A percentile compares a stretch with the other conserved stretches of the same genome.
These are phyloP conservation scores for Anoplophora glabripennis DNA, from an alignment of 1,140 invertebrate genomes.

Conservation along the genomic window DNA sequence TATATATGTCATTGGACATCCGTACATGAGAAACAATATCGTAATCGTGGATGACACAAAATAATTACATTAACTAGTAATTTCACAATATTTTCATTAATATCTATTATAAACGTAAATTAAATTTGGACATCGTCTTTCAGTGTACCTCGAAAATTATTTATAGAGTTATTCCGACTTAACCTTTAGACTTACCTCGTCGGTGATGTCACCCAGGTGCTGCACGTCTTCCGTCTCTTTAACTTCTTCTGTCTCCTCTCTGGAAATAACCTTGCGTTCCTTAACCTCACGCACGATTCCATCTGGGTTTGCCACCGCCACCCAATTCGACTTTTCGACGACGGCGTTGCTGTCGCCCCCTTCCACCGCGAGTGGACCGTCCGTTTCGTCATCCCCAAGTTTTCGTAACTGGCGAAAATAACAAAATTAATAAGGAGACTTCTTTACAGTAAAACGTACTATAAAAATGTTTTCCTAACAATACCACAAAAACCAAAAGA, in stretches of 20 bases:
- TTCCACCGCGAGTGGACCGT: slow-evolving; percentile 47
- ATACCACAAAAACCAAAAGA: too few relatives aligned
- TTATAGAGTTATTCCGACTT: not conserved
- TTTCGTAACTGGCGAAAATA: slow-evolving; percentile 41
- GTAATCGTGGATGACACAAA: too few relatives aligned
- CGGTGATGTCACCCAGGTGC: slow-evolving; percentile 77
- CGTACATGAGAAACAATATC: too few relatives aligned
- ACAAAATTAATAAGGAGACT: not conserved
- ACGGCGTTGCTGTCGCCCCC: slow-evolving; percentile 37
- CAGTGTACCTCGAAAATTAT: not conserved
- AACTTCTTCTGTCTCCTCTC: slow-evolving; percentile 78
- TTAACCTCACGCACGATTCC: slow-evolving; percentile 76
- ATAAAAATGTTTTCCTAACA: too few relatives aligned
- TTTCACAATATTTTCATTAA: too few relatives aligned
- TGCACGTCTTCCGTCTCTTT: slow-evolving; percentile 79
- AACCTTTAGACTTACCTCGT: slow-evolving; percentile 62
- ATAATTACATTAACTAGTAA: too few relatives aligned
- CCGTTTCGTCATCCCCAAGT: slow-evolving; percentile 46
- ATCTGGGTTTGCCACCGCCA: slow-evolving; percentile 60
- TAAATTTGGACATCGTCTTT: too few relatives aligned
- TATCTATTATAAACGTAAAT: too few relatives aligned
- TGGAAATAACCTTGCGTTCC: slow-evolving; percentile 73
- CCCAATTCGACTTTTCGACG: slow-evolving; percentile 59
- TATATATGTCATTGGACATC: too few relatives aligned
- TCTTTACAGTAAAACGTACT: too few relatives aligned